phyloP scores from a whole-genome alignment of 2,797 vertebrate species.

The Xiphophorus birchmanni region DNA sequence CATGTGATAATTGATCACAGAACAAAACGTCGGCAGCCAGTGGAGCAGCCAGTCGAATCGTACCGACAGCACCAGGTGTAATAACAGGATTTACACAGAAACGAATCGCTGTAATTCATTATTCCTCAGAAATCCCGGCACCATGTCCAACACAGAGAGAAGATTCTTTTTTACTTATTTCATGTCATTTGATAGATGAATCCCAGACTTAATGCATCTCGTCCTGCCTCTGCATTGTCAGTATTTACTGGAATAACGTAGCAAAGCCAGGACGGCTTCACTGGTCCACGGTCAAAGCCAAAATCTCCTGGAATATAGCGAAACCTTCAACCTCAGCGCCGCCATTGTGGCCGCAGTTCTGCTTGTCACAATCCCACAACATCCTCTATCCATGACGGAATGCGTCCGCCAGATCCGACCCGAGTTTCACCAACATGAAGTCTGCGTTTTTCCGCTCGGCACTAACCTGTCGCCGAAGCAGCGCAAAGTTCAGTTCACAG shows the following conservation, averaged over 20 bases:
- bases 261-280: conserved; percentile 15
- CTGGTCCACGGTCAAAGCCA: conserved; percentile 12
- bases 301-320: conserved; percentile 28
- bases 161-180: neutral
- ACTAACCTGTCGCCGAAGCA: conserved; percentile 21
- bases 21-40: too few relatives aligned
- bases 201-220: neutral
- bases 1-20: too few relatives aligned
- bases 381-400: conserved; percentile 30
- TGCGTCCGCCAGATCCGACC: conserved; percentile 5
- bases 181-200: neutral
- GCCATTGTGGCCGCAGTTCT: conserved; percentile 18
- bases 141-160: neutral
- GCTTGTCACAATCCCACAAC: conserved; percentile 34
- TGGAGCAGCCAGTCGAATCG: too few relatives aligned
- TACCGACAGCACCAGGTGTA: too few relatives aligned
- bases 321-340: conserved; percentile 19
- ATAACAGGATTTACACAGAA: too few relatives aligned
- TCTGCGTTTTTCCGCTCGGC: conserved; percentile 33
- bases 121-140: neutral
- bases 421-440: conserved; percentile 15
- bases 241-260: conserved; percentile 8
- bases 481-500: neutral
- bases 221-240: neutral
- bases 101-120: too few relatives aligned